Conservation (phyloP, 2,113 vertebrate species). For the Pelodiscus sinensis region DNA sequence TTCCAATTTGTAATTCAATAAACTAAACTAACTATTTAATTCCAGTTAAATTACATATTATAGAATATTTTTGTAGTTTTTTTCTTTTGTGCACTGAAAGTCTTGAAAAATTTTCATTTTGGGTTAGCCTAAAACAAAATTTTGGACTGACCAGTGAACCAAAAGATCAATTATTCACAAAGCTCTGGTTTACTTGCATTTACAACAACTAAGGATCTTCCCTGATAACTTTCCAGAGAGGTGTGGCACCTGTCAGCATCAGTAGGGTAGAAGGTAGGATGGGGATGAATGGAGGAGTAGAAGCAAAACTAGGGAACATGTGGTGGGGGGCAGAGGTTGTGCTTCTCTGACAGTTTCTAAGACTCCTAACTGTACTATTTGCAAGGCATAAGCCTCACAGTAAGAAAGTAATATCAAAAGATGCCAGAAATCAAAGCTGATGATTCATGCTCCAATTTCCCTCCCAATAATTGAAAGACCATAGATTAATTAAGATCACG, state of each 20-base stretch:
- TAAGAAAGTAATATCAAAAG: neutral
- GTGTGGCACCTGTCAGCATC: rapidly evolving
- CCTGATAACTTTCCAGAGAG: neutral
- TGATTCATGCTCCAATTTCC: neutral
- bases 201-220: neutral
- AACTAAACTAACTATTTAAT: neutral
- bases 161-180: neutral
- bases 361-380: neutral
- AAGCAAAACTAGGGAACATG: neutral
- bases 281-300: rapidly evolving
- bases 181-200: neutral
- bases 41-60: neutral
- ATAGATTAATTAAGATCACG: neutral
- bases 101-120: neutral
- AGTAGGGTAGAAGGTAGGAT: rapidly evolving
- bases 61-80: neutral
- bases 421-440: neutral
- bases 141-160: neutral
- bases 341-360: neutral
- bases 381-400: neutral
- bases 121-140: neutral
- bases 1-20: neutral
- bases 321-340: neutral
- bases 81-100: neutral
- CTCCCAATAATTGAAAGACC: rapidly evolving